These are phyloP conservation scores for Calonectris borealis DNA, from an alignment of 2,113 vertebrate genomes.

Conservation along the genomic window DNA sequence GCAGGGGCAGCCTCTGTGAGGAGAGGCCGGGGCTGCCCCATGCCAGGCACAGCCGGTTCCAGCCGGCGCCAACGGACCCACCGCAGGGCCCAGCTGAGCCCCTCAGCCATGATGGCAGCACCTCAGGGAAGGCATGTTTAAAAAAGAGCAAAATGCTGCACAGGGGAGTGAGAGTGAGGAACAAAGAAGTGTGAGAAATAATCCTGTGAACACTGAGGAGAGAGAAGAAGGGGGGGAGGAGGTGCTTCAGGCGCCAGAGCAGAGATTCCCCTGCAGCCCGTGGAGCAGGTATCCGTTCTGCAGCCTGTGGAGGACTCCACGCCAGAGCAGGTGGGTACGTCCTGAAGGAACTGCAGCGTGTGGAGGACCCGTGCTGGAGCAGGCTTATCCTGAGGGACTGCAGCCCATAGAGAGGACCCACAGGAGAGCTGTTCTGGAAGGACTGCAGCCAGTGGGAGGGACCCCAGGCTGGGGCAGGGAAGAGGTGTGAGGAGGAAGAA, in stretches of 20 bases:
- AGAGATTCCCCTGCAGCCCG: not conserved
- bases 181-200: not conserved
- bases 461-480: not conserved
- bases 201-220: not conserved
- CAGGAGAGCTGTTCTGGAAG: not conserved
- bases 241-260: not conserved
- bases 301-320: not conserved
- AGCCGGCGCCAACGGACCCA: rapidly evolving
- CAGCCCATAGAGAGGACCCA: not conserved
- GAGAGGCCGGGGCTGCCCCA: rapidly evolving
- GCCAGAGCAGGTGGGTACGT: not conserved
- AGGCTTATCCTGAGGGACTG: not conserved
- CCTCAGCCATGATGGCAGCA: not conserved
- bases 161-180: not conserved
- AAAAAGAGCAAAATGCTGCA: not conserved
- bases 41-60: not conserved
- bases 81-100: not conserved
- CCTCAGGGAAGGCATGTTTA: not conserved
- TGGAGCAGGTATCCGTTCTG: not conserved
- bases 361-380: not conserved
- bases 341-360: not conserved
- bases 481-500: not conserved
- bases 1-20: not conserved
- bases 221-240: not conserved
- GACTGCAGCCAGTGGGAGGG: not conserved